Percentiles rank a stretch among this genome's conserved stretches.
Conservation (phyloP, 2,888 invertebrate species). For the Andrena chrysosceles region DNA sequence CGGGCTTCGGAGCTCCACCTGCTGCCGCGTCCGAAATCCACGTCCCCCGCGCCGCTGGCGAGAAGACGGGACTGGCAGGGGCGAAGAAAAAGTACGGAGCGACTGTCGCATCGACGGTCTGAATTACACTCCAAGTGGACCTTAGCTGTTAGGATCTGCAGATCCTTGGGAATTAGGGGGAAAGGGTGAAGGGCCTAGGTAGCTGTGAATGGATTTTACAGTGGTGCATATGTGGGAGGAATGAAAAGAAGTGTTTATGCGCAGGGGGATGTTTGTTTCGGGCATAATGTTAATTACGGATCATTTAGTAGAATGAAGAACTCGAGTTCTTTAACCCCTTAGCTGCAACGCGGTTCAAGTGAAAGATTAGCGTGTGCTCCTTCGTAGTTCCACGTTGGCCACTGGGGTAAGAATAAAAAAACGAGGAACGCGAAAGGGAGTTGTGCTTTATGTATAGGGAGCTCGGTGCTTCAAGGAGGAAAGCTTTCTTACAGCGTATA, state of each 20-base stretch:
- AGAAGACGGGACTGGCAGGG: conserved; percentile 8
- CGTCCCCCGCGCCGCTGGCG: conserved; percentile 33
- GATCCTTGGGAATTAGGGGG: too few relatives aligned
- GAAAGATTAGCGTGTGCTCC: neutral
- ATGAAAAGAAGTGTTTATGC: too few relatives aligned
- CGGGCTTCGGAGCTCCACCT: conserved; percentile 78
- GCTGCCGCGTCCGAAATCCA: conserved; percentile 72
- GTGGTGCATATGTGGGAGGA: too few relatives aligned
- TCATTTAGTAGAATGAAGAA: too few relatives aligned
- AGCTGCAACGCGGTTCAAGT: neutral
- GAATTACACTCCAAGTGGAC: conserved; percentile 55
- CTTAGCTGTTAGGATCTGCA: conserved; percentile 62
- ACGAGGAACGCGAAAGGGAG: neutral
- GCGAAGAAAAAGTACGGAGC: conserved; percentile 32
- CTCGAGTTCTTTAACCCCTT: neutral
- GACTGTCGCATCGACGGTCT: conserved; percentile 17
- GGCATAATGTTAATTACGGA: too few relatives aligned
- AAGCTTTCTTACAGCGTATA: too few relatives aligned
- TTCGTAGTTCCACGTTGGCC: conserved; percentile 3
- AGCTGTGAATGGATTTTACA: too few relatives aligned
- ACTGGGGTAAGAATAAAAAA: neutral
- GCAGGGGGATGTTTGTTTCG: too few relatives aligned
- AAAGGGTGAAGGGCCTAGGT: too few relatives aligned
- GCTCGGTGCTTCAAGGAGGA: too few relatives aligned
- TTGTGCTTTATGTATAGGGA: too few relatives aligned